Base-by-base conservation (phyloP, 2,113 vertebrate genomes). In the Cheirogaleus medius region DNA sequence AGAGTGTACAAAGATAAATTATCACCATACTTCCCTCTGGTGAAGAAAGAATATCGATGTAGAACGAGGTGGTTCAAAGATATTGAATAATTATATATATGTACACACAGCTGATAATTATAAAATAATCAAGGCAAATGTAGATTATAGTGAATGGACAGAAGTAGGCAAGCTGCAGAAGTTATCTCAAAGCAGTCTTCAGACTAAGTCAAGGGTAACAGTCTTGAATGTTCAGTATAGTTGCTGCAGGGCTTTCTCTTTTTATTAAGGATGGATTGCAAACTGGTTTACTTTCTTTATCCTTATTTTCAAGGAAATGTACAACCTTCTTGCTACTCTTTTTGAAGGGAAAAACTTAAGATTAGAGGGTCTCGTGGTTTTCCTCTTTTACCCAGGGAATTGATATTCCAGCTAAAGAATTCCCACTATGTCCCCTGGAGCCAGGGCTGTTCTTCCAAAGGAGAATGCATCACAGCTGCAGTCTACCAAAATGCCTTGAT, bases 381-480 rank as follows among this genome's bases (percentile, higher is more conserved):
- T 87, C 37, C 47, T 88, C n/a, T 90, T 69, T 87, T 68, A 78
- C 25, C 15, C 68, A 94, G 44, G 23, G 78, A 96, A 58, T 39
- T 81, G n/a, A 83, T 74, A 83, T 76, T 93, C 87, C 23, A 64
- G 74, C 93, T 80, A 87, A 95, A 27, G 49, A n/a, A n/a, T 54
- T 87, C 76, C 71, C 90, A 54, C 42, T 78, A 25, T 83, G 49
- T 95, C 68, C 56, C 54, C 80, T 74, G 54, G 78, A 95, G 91
- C 87, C 93, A 90, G 60, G n/a, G 44, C 56, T 39, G 63, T 68
- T 60, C 78, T 58, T 90, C 77, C 94, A 94, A 90, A 66, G 29
- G 44, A 83, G 56, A 74, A 87, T 39, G 54, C 11, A 42, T 81
- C 85, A 37, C 97, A 94, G 96, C 95, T 97, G 93, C 52, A 63